Evolutionary conservation across 2,113 vertebrate genomes (phyloP).

Genomic region (Microcebus ravelobensis): DNA sequence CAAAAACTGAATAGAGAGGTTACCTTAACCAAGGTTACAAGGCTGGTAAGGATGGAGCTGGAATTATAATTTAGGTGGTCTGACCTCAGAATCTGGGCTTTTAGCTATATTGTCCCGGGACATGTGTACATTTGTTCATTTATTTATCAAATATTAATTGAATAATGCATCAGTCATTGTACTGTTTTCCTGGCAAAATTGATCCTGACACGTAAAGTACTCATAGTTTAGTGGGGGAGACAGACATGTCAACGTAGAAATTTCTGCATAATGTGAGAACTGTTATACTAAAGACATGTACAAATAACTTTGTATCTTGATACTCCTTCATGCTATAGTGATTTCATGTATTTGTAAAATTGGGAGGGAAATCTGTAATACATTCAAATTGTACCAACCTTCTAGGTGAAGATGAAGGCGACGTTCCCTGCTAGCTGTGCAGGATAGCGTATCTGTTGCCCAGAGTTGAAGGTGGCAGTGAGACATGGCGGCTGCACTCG

Average conservation of each 20-base stretch:
- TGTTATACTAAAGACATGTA: background rate
- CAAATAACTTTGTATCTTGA: background rate
- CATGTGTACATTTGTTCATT: background rate
- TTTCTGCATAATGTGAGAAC: background rate
- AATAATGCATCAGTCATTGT: background rate
- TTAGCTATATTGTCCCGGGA: background rate
- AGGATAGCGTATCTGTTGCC: background rate
- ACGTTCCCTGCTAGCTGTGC: background rate
- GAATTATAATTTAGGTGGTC: background rate
- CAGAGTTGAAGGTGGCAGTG: background rate
- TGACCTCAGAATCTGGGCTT: background rate
- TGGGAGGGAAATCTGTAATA: background rate
- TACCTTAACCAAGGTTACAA: background rate
- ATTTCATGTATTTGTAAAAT: background rate
- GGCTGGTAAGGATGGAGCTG: background rate
- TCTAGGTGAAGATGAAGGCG: background rate
- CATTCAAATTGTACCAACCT: background rate
- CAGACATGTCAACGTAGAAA: background rate
- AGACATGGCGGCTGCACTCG: accelerated
- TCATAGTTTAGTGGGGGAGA: background rate
- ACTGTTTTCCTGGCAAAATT: background rate
- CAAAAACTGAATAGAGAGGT: background rate
- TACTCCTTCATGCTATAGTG: background rate
- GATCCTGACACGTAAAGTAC: background rate
- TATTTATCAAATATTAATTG: background rate